phyloP scores from a whole-genome alignment of 2,888 invertebrate genomes.

The Platycheirus albimanus region DNA sequence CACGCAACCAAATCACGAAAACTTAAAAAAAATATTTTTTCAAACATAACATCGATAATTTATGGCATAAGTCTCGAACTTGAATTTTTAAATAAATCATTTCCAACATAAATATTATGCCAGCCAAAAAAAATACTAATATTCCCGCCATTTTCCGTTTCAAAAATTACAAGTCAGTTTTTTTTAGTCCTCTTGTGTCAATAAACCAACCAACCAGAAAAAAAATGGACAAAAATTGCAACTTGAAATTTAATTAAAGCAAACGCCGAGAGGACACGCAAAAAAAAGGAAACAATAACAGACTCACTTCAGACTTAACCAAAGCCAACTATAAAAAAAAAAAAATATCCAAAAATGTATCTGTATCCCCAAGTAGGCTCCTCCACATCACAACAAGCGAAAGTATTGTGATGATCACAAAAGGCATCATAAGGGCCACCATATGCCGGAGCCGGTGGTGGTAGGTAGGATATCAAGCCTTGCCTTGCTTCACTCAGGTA shows the following conservation, averaged over 20 bases:
- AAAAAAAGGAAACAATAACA: conserved; percentile 28
- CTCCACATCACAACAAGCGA: conserved; percentile 38
- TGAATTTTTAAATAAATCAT: too few species aligned
- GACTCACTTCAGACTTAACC: too few species aligned
- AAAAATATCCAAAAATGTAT: conserved; percentile 17
- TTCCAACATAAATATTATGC: too few species aligned
- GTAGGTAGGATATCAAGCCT: too few species aligned
- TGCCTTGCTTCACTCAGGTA: conserved; percentile 12
- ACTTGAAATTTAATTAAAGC: conserved; percentile 57
- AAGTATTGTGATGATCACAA: conserved; percentile 32
- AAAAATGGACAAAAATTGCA: conserved; percentile 7
- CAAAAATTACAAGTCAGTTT: background rate
- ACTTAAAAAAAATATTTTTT: too few species aligned
- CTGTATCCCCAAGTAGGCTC: conserved; percentile 15
- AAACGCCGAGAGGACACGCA: conserved; percentile 39
- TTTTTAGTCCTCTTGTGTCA: background rate
- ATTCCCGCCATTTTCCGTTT: too few species aligned
- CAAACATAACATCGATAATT: too few species aligned
- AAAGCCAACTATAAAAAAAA: conserved; percentile 4
- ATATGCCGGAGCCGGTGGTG: background rate
- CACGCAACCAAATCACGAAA: too few species aligned
- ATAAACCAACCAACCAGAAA: background rate
- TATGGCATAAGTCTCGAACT: too few species aligned
- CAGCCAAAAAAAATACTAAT: too few species aligned
- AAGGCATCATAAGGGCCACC: conserved; percentile 23